Evolutionary conservation across 30 jellyfish, hydroid and myxozoan genomes (phyloP).

Genomic region (Aurelia sp.): DNA sequence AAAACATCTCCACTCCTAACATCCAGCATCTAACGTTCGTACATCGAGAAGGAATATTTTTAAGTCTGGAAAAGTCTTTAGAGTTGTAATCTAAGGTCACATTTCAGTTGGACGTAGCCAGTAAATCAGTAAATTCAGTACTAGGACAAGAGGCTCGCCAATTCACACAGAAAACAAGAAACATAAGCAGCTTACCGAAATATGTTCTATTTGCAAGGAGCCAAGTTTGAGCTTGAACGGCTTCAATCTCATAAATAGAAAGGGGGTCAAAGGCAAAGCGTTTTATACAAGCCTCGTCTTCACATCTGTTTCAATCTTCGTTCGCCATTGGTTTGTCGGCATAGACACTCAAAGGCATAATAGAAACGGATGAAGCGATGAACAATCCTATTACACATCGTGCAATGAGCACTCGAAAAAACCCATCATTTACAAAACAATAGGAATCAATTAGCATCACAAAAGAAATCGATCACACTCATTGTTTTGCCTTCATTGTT

Average conservation of each 20-base stretch:
- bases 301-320: slow-evolving; percentile 75
- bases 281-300: slow-evolving; percentile 69
- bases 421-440: slow-evolving; percentile 66
- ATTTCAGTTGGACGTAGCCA: too few species aligned
- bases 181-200: slow-evolving; percentile 52
- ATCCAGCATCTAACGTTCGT: too few species aligned
- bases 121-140: too few species aligned
- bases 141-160: not conserved
- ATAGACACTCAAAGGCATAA: slow-evolving; percentile 73
- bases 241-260: slow-evolving; percentile 44
- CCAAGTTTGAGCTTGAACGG: slow-evolving; percentile 44
- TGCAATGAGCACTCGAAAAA: slow-evolving; percentile 72
- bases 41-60: too few species aligned
- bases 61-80: too few species aligned
- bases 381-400: slow-evolving; percentile 74
- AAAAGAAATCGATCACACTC: slow-evolving; percentile 39
- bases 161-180: not conserved
- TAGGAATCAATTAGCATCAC: slow-evolving; percentile 37
- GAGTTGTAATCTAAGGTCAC: too few species aligned
- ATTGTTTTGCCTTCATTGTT: slow-evolving; percentile 30
- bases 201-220: slow-evolving; percentile 32
- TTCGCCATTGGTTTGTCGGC: slow-evolving; percentile 86
- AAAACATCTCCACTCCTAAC: too few species aligned
- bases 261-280: slow-evolving; percentile 59
- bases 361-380: slow-evolving; percentile 79